Evolutionary conservation across 2,888 invertebrate species (phyloP), one percentile per base, ranked within the genome.

Genomic region (Helleia helle): DNA sequence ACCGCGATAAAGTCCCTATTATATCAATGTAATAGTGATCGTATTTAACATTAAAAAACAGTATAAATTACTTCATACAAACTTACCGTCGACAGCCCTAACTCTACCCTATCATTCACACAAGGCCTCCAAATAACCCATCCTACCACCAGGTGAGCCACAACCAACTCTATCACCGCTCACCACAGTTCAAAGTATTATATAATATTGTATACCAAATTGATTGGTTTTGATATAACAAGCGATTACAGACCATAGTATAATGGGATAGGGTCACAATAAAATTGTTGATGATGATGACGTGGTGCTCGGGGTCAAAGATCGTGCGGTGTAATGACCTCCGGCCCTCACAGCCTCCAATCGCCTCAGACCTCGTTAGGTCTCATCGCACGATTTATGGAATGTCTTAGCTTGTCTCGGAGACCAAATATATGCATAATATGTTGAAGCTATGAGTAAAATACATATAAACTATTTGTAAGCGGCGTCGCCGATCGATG

Each of bases 41-140:
- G n/a, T n/a, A n/a, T n/a, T n/a, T n/a, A n/a, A n/a, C n/a, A n/a
- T n/a, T n/a, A n/a, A n/a, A n/a, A n/a, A n/a, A n/a, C n/a, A n/a
- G n/a, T n/a, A n/a, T n/a, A n/a, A n/a, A n/a, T n/a, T n/a, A n/a
- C n/a, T n/a, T n/a, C n/a, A n/a, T n/a, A n/a, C n/a, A n/a, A n/a
- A n/a, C n/a, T n/a, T n/a, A n/a, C n/a, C n/a, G n/a, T 5, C 34
- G 34, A 12, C 22, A 34, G 8, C 22, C 34, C 34, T 34, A 22
- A 22, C 7, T 34, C 18, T 22, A 34, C 34, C 34, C 34, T 34
- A 34, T 34, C 22, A 34, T 34, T 22, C 11, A n/a, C 22, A 18
- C n/a, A n/a, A n/a, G 34, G 12, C 34, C 34, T 34, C 34, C 12
- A 34, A 34, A 34, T 34, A 34, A 34, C 9, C 9, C 31, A 31